phyloP scores from a whole-genome alignment of 2,797 vertebrate species.

The Spea hammondii region DNA sequence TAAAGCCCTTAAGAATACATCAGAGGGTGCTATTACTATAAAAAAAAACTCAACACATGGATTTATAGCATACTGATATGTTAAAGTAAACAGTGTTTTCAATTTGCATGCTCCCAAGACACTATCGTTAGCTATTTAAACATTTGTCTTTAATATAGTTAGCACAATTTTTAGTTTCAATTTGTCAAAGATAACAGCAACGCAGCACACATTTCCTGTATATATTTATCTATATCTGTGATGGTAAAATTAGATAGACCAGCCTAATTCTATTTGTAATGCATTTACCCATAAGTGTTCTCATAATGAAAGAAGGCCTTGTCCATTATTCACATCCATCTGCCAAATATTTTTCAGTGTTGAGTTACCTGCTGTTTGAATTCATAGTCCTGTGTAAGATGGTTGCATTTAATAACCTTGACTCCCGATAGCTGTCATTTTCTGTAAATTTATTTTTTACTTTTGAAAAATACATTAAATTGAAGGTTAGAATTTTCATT shows the following conservation, averaged over 20 bases:
- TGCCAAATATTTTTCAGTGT: conserved; percentile 48
- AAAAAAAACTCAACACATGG: too few species aligned
- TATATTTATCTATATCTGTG: conserved; percentile 31
- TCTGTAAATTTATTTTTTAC: conserved; percentile 44
- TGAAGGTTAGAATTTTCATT: conserved; percentile 46
- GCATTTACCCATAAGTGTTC: conserved; percentile 48
- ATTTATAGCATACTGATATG: too few species aligned
- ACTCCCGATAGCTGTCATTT: conserved; percentile 41
- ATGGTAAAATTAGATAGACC: conserved; percentile 44
- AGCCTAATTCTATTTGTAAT: conserved; percentile 46
- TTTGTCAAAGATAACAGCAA: conserved; percentile 26
- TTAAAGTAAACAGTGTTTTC: too few species aligned
- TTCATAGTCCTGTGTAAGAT: conserved; percentile 34
- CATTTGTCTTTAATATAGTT: not conserved
- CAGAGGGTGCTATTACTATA: too few species aligned
- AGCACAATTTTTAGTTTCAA: not conserved
- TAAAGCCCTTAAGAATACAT: too few species aligned
- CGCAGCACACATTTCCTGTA: conserved; percentile 33
- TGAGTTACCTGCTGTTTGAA: conserved; percentile 43
- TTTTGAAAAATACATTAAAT: conserved; percentile 39
- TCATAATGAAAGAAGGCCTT: conserved; percentile 42
- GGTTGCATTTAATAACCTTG: conserved; percentile 49
- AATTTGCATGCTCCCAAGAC: too few species aligned
- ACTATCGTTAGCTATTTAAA: too few species aligned
- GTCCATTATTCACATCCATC: conserved; percentile 48